Evolutionary conservation across 2,888 invertebrate genomes (phyloP).

Genomic region (Cantharis rufa): DNA sequence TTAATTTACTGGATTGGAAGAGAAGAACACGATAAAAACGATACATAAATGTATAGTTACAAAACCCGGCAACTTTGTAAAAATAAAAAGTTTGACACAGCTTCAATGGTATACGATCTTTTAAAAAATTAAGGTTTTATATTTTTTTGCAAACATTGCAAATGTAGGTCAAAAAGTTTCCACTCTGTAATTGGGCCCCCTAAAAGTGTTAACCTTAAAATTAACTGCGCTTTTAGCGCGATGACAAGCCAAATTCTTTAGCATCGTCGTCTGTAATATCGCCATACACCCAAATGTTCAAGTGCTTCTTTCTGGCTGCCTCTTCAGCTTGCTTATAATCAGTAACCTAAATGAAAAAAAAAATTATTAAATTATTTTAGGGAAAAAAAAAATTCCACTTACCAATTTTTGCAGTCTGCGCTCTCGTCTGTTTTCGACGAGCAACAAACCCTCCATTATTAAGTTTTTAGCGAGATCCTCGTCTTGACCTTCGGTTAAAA

Average conservation of each 20-base stretch:
- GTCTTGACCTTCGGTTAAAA: constrained; percentile 64
- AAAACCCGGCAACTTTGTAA: neutral
- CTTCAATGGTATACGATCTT: neutral
- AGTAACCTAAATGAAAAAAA: constrained; percentile 58
- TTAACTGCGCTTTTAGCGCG: constrained; percentile 13
- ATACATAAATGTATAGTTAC: constrained; percentile 38
- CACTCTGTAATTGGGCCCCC: constrained; percentile 23
- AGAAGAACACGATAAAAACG: neutral
- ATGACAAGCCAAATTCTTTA: constrained; percentile 64
- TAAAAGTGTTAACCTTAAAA: neutral
- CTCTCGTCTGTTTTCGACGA: constrained; percentile 80
- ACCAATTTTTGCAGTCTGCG: constrained; percentile 78
- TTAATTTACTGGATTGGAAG: neutral
- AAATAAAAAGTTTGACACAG: neutral
- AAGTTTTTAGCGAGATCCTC: constrained; percentile 77
- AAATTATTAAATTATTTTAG: neutral
- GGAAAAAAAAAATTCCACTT: constrained; percentile 41
- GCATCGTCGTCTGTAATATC: constrained; percentile 96
- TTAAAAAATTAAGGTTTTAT: neutral
- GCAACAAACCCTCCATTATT: constrained; percentile 82
- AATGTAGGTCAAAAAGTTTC: constrained; percentile 21
- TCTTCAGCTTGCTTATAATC: constrained; percentile 88
- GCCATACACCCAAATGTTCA: constrained; percentile 97
- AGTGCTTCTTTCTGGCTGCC: constrained; percentile 81
- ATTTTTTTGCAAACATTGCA: constrained; percentile 8